These are phyloP conservation scores for Malaclemys terrapin DNA, from an alignment of 2,113 vertebrate genomes.

Conservation along the genomic window DNA sequence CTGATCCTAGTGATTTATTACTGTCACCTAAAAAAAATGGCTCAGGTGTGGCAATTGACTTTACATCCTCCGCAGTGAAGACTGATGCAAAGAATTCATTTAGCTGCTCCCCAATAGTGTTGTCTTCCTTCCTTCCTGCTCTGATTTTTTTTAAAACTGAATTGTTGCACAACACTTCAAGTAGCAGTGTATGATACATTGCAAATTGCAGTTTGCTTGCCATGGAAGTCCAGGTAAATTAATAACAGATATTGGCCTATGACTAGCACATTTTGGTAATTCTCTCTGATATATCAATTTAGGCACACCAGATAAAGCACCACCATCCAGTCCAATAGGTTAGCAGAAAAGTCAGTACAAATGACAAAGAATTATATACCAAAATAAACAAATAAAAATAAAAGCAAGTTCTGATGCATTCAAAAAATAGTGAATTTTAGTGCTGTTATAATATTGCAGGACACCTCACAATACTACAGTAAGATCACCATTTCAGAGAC, in stretches of 20 bases:
- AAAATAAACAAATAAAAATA: neutral
- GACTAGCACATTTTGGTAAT: neutral
- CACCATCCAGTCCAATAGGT: neutral
- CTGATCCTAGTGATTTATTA: too few relatives aligned
- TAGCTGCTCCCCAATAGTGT: neutral
- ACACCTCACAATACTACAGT: neutral
- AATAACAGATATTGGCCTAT: neutral
- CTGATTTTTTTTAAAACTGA: neutral
- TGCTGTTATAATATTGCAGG: neutral
- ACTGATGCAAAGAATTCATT: neutral
- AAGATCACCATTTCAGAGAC: too few relatives aligned
- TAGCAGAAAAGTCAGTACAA: neutral
- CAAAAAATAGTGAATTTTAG: neutral
- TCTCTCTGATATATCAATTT: neutral
- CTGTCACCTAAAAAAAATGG: neutral
- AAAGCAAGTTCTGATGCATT: neutral
- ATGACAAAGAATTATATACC: neutral
- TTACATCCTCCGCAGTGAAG: neutral
- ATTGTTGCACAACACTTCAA: rapidly evolving
- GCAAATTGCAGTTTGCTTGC: neutral
- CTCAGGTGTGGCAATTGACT: neutral
- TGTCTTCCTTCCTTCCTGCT: neutral
- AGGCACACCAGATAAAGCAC: rapidly evolving
- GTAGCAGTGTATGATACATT: neutral
- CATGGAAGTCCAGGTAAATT: too few relatives aligned